Percentiles rank a stretch among this genome's conserved stretches.
Conservation (phyloP, 2,113 vertebrate species). For the Aspiorhynchus laticeps region DNA sequence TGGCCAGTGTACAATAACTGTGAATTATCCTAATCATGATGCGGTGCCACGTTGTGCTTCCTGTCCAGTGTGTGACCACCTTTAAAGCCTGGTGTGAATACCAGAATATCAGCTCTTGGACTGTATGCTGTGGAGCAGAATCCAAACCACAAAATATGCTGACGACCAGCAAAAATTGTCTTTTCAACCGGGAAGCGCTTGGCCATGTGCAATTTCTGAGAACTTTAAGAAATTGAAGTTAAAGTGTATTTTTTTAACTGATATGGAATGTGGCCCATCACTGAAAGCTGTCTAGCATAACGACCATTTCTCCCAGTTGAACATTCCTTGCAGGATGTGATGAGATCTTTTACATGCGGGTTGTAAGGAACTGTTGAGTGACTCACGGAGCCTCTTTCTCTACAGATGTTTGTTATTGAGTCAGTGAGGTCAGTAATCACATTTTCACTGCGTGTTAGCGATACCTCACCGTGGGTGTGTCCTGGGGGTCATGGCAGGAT, state of each 20-base stretch:
- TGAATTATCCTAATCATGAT: no score
- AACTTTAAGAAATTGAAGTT: neutral
- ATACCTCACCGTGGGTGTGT: constrained; percentile 45
- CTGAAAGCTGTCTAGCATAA: constrained; percentile 2
- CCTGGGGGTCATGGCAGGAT: constrained; percentile 53
- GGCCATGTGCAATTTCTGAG: neutral
- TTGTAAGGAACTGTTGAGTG: constrained; percentile 7
- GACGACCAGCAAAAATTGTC: neutral
- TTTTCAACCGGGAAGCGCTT: neutral
- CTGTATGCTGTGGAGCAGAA: neutral
- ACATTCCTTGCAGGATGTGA: constrained; percentile 40
- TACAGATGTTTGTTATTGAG: constrained; percentile 59
- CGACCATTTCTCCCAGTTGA: constrained; percentile 30
- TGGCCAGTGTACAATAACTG: no score
- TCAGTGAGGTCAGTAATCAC: constrained; percentile 58
- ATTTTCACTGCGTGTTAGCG: constrained; percentile 49
- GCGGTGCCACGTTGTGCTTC: neutral
- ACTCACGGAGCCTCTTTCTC: constrained; percentile 28
- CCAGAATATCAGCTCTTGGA: neutral
- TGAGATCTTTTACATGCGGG: constrained; percentile 27
- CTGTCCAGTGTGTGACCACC: neutral
- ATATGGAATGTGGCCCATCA: constrained; percentile 40
- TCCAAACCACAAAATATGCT: neutral
- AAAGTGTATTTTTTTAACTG: constrained; percentile 4
- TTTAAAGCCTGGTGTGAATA: neutral